Base-by-base conservation (phyloP, 2,113 vertebrate species). In the Gasterosteus nipponicus region DNA sequence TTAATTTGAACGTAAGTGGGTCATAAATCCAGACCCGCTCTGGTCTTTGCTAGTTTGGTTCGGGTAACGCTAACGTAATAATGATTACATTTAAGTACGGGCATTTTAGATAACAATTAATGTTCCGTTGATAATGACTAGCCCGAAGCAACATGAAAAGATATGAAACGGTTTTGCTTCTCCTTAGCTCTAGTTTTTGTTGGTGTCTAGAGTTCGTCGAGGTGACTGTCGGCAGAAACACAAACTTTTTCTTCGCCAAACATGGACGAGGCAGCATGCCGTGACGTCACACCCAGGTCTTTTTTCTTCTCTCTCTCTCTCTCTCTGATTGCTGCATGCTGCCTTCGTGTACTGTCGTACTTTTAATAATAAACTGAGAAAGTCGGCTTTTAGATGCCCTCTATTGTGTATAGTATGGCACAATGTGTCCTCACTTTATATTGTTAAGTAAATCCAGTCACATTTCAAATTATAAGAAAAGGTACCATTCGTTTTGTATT, bases 231-330 rank as follows among this genome's bases (percentile, higher is more conserved):
- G 51, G 26, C n/a, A 54, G 51, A n/a, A 26, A 73, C 62, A 78
- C 61, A 67, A 90, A 91, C 58, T 87, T 65, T 62, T 87, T 65
- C 83, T 82, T 56, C 54, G 69, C 75, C 66, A 86, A 91, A 91
- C 88, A 91, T 89, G 91, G 89, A 90, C 77, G 69, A 78, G 87
- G 86, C 86, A 86, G 73, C 4, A 7, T 80, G 84, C 77, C 73
- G 60, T 94, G 92, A 94, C 92, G 93, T 94, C 93, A 94, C 82
- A 5, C 69, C 56, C 76, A 65, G 75, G 46, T 19, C 56, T 59
- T 63, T 31, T 49, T 1, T 35, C 2, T 54, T 33, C 60, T 41
- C 75, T 29, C 44, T 49, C 44, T 33, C 18, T 26, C 16, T 47
- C 44, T 19, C 31, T 9, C 11, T 18, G 8, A 47, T 57, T 57